Base-by-base conservation (phyloP, 2,888 invertebrate species). In the Tridacna crocea region DNA sequence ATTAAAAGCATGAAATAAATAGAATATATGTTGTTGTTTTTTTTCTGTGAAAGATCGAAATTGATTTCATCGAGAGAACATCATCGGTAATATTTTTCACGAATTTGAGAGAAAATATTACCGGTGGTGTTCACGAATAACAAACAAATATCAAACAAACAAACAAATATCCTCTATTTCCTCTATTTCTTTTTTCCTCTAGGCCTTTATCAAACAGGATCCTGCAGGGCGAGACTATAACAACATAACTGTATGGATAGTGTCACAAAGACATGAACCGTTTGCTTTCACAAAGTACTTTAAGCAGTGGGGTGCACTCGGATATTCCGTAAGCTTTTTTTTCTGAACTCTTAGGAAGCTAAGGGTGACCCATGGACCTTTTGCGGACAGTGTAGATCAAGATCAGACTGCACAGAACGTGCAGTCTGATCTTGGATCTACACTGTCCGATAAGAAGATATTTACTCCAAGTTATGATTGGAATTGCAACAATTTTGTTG, bases 211-310 rank as follows among this genome's bases (percentile, higher is more conserved):
- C 11, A 66, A 60, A 0, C 12, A 68, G 17, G 92, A 92, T 61
- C 85, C 89, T 10, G 90, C 90, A n/a, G 90, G 88, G 13, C 78
- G 91, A 73, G 61, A 72, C 0, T 68, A 83, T 3, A 84, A 79
- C 0, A 82, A 88, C 15, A 75, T 91, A 1, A 81, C 83, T 8
- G 48, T 91, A 10, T 88, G 89, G 87, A 74, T 88, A 47, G 82
- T 89, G 19, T 85, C 87, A 36, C 91, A 91, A 58, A 76, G 83
- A 58, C 68, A 81, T 72, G 92, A 92, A 77, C 90, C 92, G 4
- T 72, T 83, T 22, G 77, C 85, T 0, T 92, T 92, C 78, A 89
- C 80, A 12, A 88, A 88, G 55, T 81, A 88, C 75, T 92, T 92
- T 75, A 78, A 70, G 13, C 68, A 63, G 10, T 92, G 92, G 92